phyloP scores from a whole-genome alignment of 2,113 vertebrate genomes.

The Castor canadensis region DNA sequence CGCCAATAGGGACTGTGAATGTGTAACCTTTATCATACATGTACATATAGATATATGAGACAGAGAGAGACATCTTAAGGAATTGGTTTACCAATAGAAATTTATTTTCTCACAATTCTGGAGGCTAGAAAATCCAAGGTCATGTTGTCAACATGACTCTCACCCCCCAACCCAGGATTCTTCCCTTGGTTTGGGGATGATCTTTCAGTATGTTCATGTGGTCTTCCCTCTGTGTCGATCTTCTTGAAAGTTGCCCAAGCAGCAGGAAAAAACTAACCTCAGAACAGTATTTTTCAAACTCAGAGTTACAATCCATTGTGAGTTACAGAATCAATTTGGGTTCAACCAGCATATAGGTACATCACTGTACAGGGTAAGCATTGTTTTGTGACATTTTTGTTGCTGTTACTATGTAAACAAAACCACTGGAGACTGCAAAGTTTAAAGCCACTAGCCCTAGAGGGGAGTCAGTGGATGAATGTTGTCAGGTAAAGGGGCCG shows the following conservation, averaged over 20 bases:
- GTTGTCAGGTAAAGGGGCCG: neutral
- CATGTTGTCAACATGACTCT: neutral
- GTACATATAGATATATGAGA: neutral
- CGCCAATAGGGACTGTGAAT: neutral
- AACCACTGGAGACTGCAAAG: neutral
- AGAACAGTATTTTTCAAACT: neutral
- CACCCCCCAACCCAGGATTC: neutral
- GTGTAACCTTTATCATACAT: neutral
- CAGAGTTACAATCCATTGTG: neutral
- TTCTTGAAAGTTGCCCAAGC: neutral
- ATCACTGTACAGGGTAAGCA: neutral
- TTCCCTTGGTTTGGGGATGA: neutral
- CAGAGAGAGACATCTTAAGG: neutral
- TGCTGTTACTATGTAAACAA: neutral
- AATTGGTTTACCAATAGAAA: neutral
- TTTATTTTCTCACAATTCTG: neutral
- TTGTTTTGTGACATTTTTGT: neutral
- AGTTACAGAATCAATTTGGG: neutral
- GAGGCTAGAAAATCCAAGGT: neutral
- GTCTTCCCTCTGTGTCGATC: neutral
- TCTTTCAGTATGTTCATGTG: neutral
- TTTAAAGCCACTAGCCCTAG: neutral
- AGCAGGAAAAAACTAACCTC: neutral
- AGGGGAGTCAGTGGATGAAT: neutral
- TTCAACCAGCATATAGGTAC: neutral